Percentiles rank a stretch among this genome's conserved stretches.
Conservation (phyloP, 2,888 invertebrate species). For the Noctua janthina region DNA sequence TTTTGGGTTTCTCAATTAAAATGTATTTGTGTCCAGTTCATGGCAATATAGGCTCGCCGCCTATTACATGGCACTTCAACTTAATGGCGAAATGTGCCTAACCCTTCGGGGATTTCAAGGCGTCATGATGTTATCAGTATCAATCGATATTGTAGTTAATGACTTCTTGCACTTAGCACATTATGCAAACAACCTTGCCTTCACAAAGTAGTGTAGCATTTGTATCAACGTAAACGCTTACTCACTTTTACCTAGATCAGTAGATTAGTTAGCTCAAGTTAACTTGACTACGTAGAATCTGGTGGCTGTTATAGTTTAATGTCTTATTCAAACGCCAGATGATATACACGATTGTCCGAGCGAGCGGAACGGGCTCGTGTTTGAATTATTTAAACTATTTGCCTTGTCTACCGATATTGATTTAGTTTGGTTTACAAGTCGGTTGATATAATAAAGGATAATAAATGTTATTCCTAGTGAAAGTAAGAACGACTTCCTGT, state of each 20-base stretch:
- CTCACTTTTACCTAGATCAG: constrained; percentile 21
- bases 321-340: constrained; percentile 49
- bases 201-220: background rate
- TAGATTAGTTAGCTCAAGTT: constrained; percentile 12
- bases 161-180: background rate
- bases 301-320: constrained; percentile 34
- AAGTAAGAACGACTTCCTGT: no score
- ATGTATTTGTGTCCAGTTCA: background rate
- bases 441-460: constrained; percentile 5
- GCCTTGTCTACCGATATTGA: constrained; percentile 30
- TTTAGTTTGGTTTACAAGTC: constrained; percentile 19
- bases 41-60: background rate
- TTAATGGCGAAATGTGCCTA: background rate
- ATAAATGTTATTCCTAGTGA: no score
- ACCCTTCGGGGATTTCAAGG: background rate
- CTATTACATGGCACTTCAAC: background rate
- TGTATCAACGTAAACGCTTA: background rate
- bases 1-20: background rate
- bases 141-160: background rate
- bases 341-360: constrained; percentile 16
- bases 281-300: constrained; percentile 17
- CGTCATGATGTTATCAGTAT: background rate
- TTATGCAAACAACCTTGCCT: background rate
- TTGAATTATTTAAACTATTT: constrained; percentile 41
- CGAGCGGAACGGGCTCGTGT: background rate